These are phyloP conservation scores for Gallinago stenura DNA, from an alignment of 2,797 vertebrate species.

Conservation along the genomic window DNA sequence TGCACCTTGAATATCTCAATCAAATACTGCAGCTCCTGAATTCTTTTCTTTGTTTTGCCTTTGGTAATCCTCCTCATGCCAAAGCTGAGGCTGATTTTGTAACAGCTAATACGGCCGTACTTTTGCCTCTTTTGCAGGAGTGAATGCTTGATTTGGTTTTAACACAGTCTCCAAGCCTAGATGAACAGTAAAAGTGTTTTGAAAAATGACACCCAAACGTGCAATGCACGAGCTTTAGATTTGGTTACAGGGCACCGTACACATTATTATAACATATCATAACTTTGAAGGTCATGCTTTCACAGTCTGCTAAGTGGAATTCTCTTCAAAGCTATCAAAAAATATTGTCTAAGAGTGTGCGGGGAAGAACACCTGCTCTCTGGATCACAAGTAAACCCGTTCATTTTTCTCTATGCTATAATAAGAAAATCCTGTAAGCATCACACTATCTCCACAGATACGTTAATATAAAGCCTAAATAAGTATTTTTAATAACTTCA, in stretches of 20 bases:
- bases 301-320: neutral
- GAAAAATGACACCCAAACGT: neutral
- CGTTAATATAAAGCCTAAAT: neutral
- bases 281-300: slow-evolving; percentile 21
- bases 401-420: neutral
- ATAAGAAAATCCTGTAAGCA: neutral
- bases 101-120: neutral
- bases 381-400: neutral
- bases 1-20: neutral
- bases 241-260: slow-evolving; percentile 1
- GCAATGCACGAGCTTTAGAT: neutral
- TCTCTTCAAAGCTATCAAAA: neutral
- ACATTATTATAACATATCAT: neutral
- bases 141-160: slow-evolving; percentile 14
- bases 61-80: neutral
- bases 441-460: neutral
- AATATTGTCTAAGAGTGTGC: neutral
- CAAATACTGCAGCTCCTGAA: neutral
- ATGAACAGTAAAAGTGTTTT: neutral
- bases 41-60: neutral
- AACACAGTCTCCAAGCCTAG: neutral
- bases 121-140: neutral
- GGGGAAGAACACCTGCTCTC: neutral
- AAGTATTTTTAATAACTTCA: slow-evolving; percentile 2
- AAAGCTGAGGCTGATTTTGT: neutral